Base-by-base conservation (phyloP, 2,888 invertebrate species). In the Mythimna albipuncta region DNA sequence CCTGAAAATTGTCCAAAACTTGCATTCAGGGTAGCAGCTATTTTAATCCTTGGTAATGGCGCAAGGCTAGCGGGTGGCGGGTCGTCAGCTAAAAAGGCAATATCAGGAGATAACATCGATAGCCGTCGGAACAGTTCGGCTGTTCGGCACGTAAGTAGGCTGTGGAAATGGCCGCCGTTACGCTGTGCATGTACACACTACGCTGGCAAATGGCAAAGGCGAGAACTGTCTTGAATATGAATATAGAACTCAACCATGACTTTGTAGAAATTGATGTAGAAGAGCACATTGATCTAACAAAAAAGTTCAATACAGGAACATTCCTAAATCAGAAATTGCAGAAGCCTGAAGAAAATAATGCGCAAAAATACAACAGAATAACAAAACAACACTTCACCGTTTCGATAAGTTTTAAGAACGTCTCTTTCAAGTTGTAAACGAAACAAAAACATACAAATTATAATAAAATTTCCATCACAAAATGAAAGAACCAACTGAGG, bases 41-140 rank as follows among this genome's bases (percentile, higher is more conserved):
- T 80, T 86, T 82, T 85, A 84, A 84, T 83, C 83, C 78, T 69
- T 64, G 44, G 74, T 81, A 86, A 86, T 76, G 73, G 73, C 55
- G 54, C 76, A 69, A 77, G 77, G 84, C 79, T 88, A 88, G 88
- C 88, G 87, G 88, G 81, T 77, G 84, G 81, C 78, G 81, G 87
- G 88, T 78, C 76, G 84, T 80, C 78, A 80, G 87, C 88, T 87
- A 89, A 90, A 90, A 89, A 88, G 91, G 88, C 89, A 89, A 90
- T 91, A 91, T 90, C 87, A 85, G 84, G 83, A 87, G 91, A 91
- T 91, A 89, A 81, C 89, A 89, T 89, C 87, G 85, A 85, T 84
- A 84, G 83, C 80, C 81, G 80, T 44, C 79, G 79, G 82, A 81
- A 82, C 84, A 81, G 81, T 81, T 85, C 84, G 81, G 85, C 89